A percentile compares a stretch with the other conserved stretches of the same genome.
These are phyloP conservation scores for Bombus pyrosoma DNA, from an alignment of 1,140 invertebrate genomes.

Conservation along the genomic window DNA sequence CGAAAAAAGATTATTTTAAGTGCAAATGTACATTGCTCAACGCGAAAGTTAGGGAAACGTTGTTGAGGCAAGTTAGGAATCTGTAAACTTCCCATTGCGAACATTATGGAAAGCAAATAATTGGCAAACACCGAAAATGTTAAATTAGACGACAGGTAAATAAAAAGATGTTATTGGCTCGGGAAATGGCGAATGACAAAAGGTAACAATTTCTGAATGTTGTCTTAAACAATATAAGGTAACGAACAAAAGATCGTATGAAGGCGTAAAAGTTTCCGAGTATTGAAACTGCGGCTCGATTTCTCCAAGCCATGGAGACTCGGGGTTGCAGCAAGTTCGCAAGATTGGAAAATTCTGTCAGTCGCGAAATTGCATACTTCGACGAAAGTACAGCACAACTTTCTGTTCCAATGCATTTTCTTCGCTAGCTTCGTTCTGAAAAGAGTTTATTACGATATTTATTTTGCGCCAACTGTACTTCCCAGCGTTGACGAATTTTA, in stretches of 20 bases:
- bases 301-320: background rate
- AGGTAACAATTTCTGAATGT: too few species aligned
- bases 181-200: too few species aligned
- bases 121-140: too few species aligned
- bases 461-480: background rate
- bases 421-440: too few species aligned
- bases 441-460: background rate
- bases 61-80: too few species aligned
- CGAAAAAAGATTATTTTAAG: too few species aligned
- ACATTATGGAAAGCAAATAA: too few species aligned
- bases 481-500: background rate
- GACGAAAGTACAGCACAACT: background rate
- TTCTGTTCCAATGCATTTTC: background rate
- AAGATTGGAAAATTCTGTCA: constrained; percentile 13
- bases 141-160: too few species aligned
- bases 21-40: too few species aligned
- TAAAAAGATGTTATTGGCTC: too few species aligned
- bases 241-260: background rate
- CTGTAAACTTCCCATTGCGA: too few species aligned
- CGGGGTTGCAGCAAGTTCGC: background rate
- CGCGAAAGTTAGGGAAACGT: too few species aligned
- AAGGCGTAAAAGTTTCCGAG: background rate
- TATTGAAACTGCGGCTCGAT: background rate
- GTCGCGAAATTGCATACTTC: constrained; percentile 7
- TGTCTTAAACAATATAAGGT: background rate